A percentile compares a stretch with the other conserved stretches of the same genome.
phyloP scores from a whole-genome alignment of 1,140 invertebrate species.

The Ostrea denselamellosa region DNA sequence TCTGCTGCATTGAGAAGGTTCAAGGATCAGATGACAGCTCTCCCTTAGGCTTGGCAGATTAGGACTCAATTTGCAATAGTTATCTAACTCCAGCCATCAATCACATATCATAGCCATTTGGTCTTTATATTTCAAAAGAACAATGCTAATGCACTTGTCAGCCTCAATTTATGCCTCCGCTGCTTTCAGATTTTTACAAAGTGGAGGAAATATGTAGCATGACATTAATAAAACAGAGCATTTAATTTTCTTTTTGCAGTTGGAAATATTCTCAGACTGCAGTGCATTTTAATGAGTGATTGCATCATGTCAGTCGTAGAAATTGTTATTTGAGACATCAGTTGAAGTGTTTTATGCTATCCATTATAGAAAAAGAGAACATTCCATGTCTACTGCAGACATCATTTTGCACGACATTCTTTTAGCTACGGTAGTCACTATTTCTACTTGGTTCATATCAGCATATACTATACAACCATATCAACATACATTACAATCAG shows the following conservation, averaged over 20 bases:
- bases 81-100: constrained; percentile 44
- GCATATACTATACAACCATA: background rate
- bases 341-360: constrained; percentile 34
- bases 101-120: constrained; percentile 20
- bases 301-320: constrained; percentile 23
- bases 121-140: constrained; percentile 40
- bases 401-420: constrained; percentile 12
- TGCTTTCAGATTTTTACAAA: constrained; percentile 2
- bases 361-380: constrained; percentile 14
- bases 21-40: background rate
- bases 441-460: background rate
- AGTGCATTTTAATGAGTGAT: constrained; percentile 35
- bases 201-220: constrained; percentile 17
- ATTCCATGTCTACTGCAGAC: constrained; percentile 11
- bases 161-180: constrained; percentile 21
- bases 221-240: constrained; percentile 32
- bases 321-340: constrained; percentile 36
- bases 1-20: background rate
- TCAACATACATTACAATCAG: too few species aligned
- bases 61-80: constrained; percentile 34
- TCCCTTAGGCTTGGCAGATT: background rate
- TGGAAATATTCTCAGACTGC: constrained; percentile 20
- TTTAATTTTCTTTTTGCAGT: constrained; percentile 35
- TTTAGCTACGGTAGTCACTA: background rate
- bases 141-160: constrained; percentile 34